A percentile compares a stretch with the other conserved stretches of the same genome.
Conservation (phyloP, 2,888 invertebrate species). For the Sinotaia quadrata region DNA sequence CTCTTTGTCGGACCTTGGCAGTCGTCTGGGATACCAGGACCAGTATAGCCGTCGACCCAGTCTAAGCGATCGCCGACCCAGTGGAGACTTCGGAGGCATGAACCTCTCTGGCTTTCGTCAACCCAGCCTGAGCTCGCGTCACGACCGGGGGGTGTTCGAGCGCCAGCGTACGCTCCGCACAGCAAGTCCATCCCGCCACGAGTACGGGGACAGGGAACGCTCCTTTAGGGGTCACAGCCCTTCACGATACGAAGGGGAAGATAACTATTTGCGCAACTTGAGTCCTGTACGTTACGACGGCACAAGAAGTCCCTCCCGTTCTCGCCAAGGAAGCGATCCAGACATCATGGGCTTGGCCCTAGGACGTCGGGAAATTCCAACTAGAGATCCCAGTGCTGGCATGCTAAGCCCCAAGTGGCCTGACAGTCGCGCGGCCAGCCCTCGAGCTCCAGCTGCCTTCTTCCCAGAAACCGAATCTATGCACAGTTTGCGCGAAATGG, state of each 20-base stretch:
- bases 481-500: slow-evolving; percentile 36
- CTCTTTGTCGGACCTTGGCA: slow-evolving; percentile 32
- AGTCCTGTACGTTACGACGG: slow-evolving; percentile 56
- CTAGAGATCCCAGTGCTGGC: slow-evolving; percentile 48
- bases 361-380: slow-evolving; percentile 45
- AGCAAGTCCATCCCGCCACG: slow-evolving; percentile 52
- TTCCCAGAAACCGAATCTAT: slow-evolving; percentile 62
- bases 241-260: slow-evolving; percentile 55
- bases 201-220: slow-evolving; percentile 21
- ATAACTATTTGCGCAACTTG: slow-evolving; percentile 48
- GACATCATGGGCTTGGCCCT: slow-evolving; percentile 58
- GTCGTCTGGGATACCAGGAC: slow-evolving; percentile 32
- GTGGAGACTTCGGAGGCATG: slow-evolving; percentile 15
- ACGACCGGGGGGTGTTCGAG: slow-evolving; percentile 25
- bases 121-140: slow-evolving; percentile 20
- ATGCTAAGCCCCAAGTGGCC: slow-evolving; percentile 59
- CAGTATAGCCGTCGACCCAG: slow-evolving; percentile 33
- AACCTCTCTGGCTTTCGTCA: slow-evolving; percentile 12
- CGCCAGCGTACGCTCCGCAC: slow-evolving; percentile 41
- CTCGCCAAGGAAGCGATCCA: slow-evolving; percentile 56
- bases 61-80: slow-evolving; percentile 30
- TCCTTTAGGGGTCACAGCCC: slow-evolving; percentile 51
- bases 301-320: slow-evolving; percentile 55
- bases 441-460: slow-evolving; percentile 54
- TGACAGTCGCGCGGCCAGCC: slow-evolving; percentile 55